A percentile compares a stretch with the other conserved stretches of the same genome.
These are phyloP conservation scores for Ctenopoma kingsleyae DNA, from an alignment of 2,797 vertebrate species.

Conservation along the genomic window DNA sequence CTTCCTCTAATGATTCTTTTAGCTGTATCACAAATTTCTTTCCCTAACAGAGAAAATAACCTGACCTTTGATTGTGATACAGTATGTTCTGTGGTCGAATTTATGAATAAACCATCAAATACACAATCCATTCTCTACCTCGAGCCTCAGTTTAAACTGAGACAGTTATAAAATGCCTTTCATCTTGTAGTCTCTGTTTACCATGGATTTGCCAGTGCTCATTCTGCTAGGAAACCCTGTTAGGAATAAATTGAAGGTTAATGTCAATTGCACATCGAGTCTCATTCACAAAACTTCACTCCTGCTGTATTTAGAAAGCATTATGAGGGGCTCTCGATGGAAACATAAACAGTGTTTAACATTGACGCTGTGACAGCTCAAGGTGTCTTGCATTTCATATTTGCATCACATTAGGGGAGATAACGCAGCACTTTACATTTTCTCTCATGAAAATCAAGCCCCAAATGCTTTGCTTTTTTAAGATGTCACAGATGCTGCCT, in stretches of 20 bases:
- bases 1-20: conserved; percentile 9
- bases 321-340: conserved; percentile 53
- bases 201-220: conserved; percentile 26
- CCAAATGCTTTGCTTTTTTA: conserved; percentile 46
- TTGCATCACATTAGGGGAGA: conserved; percentile 70
- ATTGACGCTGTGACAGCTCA: conserved; percentile 55
- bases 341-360: conserved; percentile 63
- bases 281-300: conserved; percentile 42
- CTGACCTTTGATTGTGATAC: conserved; percentile 29
- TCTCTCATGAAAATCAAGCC: conserved; percentile 62
- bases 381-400: conserved; percentile 67
- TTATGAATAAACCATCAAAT: conserved; percentile 6
- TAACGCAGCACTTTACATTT: conserved; percentile 60
- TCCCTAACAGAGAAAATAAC: not conserved
- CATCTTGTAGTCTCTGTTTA: conserved; percentile 36
- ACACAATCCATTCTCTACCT: not conserved
- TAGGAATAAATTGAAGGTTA: conserved; percentile 48
- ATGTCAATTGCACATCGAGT: conserved; percentile 40
- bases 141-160: conserved; percentile 18
- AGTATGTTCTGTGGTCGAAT: not conserved
- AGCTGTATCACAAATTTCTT: no score
- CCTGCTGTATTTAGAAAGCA: conserved; percentile 56
- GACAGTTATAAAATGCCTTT: conserved; percentile 22
- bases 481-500: conserved; percentile 55
- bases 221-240: conserved; percentile 27